A percentile compares a stretch with the other conserved stretches of the same genome.
Conservation (phyloP, 2,888 invertebrate species). For the Lycocerus yunnanus region DNA sequence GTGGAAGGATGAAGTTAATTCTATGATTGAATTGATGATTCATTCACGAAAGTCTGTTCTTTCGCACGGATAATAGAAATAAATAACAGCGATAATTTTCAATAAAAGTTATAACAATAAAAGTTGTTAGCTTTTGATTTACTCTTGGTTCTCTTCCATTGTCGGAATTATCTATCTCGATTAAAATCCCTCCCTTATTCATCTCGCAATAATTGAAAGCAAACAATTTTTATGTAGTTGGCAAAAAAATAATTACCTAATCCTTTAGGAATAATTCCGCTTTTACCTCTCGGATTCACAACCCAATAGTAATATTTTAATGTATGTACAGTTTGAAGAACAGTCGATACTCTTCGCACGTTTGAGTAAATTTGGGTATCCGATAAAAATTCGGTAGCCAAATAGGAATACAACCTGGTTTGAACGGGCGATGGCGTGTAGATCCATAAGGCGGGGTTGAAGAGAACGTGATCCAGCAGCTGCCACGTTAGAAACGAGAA, state of each 20-base stretch:
- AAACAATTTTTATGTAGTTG: background rate
- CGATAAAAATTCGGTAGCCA: constrained; percentile 98
- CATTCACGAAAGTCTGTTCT: background rate
- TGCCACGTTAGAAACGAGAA: constrained; percentile 91
- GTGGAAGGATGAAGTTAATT: background rate
- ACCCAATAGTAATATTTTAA: constrained; percentile 99
- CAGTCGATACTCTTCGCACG: constrained; percentile 94
- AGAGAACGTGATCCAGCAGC: constrained; percentile 97
- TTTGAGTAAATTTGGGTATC: constrained; percentile 98
- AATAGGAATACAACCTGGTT: constrained; percentile 92
- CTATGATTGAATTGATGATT: background rate
- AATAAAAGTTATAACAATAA: background rate
- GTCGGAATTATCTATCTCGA: background rate
- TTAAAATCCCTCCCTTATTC: background rate
- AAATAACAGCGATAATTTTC: background rate
- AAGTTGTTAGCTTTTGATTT: background rate
- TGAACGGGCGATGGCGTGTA: constrained; percentile 96
- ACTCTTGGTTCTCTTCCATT: background rate
- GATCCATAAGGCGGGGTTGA: constrained; percentile 99
- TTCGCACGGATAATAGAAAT: background rate
- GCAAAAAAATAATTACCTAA: constrained; percentile 72
- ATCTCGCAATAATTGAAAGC: background rate
- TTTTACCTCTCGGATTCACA: constrained; percentile 91
- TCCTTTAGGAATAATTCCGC: constrained; percentile 94
- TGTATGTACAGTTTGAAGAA: constrained; percentile 97